Evolutionary conservation across 1,140 invertebrate species (phyloP).

Genomic region (Nephotettix cincticeps): DNA sequence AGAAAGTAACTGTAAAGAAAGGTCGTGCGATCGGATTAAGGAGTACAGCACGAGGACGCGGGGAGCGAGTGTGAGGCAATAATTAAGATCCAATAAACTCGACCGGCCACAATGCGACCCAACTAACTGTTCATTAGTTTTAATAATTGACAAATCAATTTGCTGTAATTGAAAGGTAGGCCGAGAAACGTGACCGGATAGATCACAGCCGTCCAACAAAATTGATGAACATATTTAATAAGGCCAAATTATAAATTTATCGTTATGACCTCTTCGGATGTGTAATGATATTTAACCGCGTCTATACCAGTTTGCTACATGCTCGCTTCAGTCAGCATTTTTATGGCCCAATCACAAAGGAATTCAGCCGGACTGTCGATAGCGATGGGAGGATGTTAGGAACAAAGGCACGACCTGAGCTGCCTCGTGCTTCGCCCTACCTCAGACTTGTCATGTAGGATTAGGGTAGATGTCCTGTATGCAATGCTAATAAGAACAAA

Average conservation of each 20-base stretch:
- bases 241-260: constrained; percentile 14
- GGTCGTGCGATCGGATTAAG: too few relatives aligned
- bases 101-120: background rate
- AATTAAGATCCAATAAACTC: constrained; percentile 3
- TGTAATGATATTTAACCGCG: constrained; percentile 19
- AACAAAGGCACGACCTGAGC: constrained; percentile 11
- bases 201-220: constrained; percentile 8
- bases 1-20: too few relatives aligned
- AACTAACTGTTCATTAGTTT: constrained; percentile 19
- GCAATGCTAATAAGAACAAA: too few relatives aligned
- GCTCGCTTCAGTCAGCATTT: constrained; percentile 11
- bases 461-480: too few relatives aligned
- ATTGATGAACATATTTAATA: constrained; percentile 15
- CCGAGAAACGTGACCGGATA: constrained; percentile 13
- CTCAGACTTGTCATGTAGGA: too few relatives aligned
- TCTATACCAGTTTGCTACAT: constrained; percentile 12
- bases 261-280: constrained; percentile 2
- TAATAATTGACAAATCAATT: constrained; percentile 24
- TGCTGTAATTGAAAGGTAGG: constrained; percentile 18
- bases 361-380: constrained; percentile 5
- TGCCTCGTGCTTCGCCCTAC: too few relatives aligned
- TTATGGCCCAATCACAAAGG: constrained; percentile 20
- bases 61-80: background rate
- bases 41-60: too few relatives aligned
- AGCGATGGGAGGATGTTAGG: background rate